Conservation (phyloP, 2,888 invertebrate genomes). For the Trilocha varians region DNA sequence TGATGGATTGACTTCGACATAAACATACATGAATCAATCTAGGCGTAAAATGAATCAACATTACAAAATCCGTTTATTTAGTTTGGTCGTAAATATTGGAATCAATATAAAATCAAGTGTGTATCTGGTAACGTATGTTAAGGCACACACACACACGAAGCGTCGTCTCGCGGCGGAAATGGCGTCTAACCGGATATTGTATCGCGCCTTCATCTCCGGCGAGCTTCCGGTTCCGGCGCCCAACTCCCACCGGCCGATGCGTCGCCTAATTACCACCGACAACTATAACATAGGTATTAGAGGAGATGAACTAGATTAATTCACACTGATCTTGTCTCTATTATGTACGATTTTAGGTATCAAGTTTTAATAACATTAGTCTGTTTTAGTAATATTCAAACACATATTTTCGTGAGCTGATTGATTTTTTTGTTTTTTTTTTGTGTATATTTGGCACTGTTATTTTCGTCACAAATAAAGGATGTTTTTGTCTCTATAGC, state of each 20-base stretch:
- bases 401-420: no score
- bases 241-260: conserved; percentile 42
- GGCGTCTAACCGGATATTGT: conserved; percentile 73
- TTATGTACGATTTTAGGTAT: no score
- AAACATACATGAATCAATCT: background rate
- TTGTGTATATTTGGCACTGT: no score
- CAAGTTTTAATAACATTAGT: no score
- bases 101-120: conserved; percentile 28
- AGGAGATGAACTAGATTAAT: background rate
- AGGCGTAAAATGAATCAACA: background rate
- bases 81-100: conserved; percentile 16
- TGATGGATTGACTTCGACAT: background rate
- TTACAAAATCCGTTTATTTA: background rate
- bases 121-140: conserved; percentile 24
- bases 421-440: no score
- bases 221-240: conserved; percentile 62
- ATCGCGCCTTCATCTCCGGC: conserved; percentile 74
- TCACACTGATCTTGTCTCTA: no score
- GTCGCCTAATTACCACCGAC: conserved; percentile 63
- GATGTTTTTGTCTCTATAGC: no score
- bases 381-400: no score
- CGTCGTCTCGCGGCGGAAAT: conserved; percentile 67
- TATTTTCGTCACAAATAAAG: no score
- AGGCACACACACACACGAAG: conserved; percentile 52
- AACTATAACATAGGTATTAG: conserved; percentile 12